Evolutionary conservation across 2,888 invertebrate species (phyloP).

Genomic region (Deroplatys truncata): DNA sequence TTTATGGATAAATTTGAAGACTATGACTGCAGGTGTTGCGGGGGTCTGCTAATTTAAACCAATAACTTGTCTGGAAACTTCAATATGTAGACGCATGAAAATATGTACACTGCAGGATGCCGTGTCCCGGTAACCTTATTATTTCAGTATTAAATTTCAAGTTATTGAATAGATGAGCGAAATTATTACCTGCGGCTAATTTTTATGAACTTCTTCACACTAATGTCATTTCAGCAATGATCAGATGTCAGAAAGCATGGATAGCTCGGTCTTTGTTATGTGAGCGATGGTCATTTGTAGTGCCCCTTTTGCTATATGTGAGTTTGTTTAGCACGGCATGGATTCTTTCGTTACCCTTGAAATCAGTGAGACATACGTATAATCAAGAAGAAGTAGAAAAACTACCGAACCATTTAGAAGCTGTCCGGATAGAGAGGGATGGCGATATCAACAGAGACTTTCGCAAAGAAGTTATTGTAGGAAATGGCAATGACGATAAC

Average conservation of each 20-base stretch:
- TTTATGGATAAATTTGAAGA: no score
- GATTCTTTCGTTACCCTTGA: conserved; percentile 48
- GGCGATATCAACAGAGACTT: conserved; percentile 28
- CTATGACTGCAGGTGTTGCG: no score
- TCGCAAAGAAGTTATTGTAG: conserved; percentile 40
- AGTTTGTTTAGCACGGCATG: conserved; percentile 52
- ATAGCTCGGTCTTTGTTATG: conserved; percentile 20
- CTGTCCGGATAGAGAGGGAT: conserved; percentile 20
- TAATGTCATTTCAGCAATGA: conserved; percentile 7
- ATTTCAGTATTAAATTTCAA: no score
- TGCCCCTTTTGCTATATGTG: conserved; percentile 53
- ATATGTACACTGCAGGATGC: no score
- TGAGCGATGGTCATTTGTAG: conserved; percentile 51
- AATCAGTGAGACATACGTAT: conserved; percentile 32
- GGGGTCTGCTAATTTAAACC: no score
- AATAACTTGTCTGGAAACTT: no score
- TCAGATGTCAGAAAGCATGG: not conserved
- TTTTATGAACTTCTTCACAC: no score
- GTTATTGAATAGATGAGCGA: no score
- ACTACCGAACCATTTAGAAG: conserved; percentile 9
- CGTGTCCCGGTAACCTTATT: no score
- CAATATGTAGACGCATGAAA: no score
- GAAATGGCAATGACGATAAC: conserved; percentile 43
- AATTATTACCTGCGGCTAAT: no score
- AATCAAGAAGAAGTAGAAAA: conserved; percentile 12